Base-by-base conservation (phyloP, 2,113 vertebrate genomes). In the Anguilla rostrata region DNA sequence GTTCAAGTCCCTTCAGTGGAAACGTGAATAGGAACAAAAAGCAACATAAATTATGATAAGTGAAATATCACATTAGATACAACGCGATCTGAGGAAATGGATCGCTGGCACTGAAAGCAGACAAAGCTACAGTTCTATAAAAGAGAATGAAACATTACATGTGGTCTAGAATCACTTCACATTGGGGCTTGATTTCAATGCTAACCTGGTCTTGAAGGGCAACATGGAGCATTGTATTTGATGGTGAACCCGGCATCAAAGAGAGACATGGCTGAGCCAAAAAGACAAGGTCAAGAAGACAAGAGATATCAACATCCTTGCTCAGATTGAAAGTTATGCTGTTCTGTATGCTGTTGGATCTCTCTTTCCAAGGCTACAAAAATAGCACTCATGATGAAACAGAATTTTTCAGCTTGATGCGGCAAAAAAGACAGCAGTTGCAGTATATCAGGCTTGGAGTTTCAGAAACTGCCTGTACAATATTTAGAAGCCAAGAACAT, bases 321-420 rank as follows among this genome's bases (percentile, higher is more conserved):
- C 60, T 40, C 18, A 78, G 86, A 49, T 22, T 83, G 34, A 40
- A 83, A 75, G 57, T 82, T 49, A 22, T 41, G 57, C 40, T 87
- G 41, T 60, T 83, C 81, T 83, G 86, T 81, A 84, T 84, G 82
- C 86, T 60, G 82, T 87, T 79, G 71, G 82, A 87, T 87, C 85
- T 81, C 78, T 40, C 49, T 86, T 81, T 57, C 86, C 86, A 87
- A 83, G 39, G 83, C 81, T 87, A 84, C 86, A 84, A 60, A 87
- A 84, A 87, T 87, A 80, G 82, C 75, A 78, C 82, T 84, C 82
- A 63, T 83, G 86, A 78, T 83, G 53, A 84, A 87, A 87, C 49
- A 79, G 81, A 49, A 83, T 84, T 87, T 87, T 83, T 79, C 86
- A 80, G 56, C n/a, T 80, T 87, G 71, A 57, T 84, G 71, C 75